These are phyloP conservation scores for Prionchulus punctatus DNA, from an alignment of 2,888 invertebrate species.

Conservation along the genomic window DNA sequence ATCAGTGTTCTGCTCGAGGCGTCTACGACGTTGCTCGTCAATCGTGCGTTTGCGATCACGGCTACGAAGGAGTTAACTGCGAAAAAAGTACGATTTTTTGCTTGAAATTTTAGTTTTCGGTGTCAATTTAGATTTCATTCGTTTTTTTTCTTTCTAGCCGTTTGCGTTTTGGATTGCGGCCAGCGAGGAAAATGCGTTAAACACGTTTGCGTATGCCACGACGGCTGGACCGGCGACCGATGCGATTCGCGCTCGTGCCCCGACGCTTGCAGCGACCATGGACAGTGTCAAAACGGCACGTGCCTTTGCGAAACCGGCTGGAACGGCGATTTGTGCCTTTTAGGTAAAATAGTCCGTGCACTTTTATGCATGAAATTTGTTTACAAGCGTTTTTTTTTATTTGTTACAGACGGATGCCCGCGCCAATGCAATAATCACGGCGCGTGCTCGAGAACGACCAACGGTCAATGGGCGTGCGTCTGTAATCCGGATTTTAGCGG, in stretches of 20 bases:
- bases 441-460: conserved; percentile 69
- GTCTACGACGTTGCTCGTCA: conserved; percentile 77
- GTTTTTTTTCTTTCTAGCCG: too few species aligned
- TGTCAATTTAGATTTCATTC: too few species aligned
- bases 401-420: conserved; percentile 89
- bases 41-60: conserved; percentile 70
- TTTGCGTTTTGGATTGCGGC: conserved; percentile 83
- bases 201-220: conserved; percentile 69
- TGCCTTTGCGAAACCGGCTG: conserved; percentile 92
- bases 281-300: conserved; percentile 92
- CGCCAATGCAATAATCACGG: conserved; percentile 77
- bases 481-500: conserved; percentile 90
- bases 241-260: conserved; percentile 83
- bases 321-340: conserved; percentile 94
- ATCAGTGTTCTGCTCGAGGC: conserved; percentile 39
- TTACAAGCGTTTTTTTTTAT: too few species aligned
- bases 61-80: conserved; percentile 91
- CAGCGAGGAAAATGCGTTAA: conserved; percentile 81
- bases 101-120: too few species aligned
- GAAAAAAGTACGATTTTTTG: conserved; percentile 77
- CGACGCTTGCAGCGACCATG: conserved; percentile 76
- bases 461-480: conserved; percentile 75
- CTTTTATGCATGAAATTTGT: too few species aligned
- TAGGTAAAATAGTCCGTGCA: too few species aligned
- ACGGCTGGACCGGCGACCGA: conserved; percentile 78